Base-by-base conservation (phyloP, 1,140 invertebrate genomes). In the Lethocerus indicus region DNA sequence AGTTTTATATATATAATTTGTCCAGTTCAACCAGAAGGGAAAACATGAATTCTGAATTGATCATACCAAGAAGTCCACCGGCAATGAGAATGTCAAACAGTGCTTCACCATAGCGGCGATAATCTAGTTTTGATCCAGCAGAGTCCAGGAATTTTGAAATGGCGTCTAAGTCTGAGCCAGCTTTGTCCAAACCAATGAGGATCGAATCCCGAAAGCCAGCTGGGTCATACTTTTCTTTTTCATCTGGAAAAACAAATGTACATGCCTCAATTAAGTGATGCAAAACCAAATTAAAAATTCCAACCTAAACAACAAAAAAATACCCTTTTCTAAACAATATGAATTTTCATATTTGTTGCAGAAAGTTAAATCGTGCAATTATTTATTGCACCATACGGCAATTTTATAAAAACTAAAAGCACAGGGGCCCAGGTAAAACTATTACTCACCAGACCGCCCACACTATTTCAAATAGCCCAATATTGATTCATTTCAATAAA, bases 151-250 rank as follows among this genome's bases (percentile, higher is more conserved):
- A 96, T 68, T 93, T 94, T 65, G 80, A 89, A 57, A 94, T 83
- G 62, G 83, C 81, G 61, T 94, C 88, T 73, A 91, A 72, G 74
- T 92, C 87, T 65, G 81, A 80, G 66, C 80, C 84, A 69, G 86
- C 81, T 72, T 91, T 89, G 71, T 88, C 82, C 63, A 97, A 79
- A 63, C 91, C 91, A 71, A 80, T 76, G 63, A 96, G 79, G 68
- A 97, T 81, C 61, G 83, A 82, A 77, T 97, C 91, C 71, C 93
- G 81, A 75, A 97, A 97, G 67, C 88, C 90, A 67, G 81, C 79
- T 69, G 92, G 89, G 75, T 97, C 92, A 78, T 93, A 93, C 72
- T 94, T 96, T 80, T 96, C 91, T 82, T 90, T 95, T 87, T 97
- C 93, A 96, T 96, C 92, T 91, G 63, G 29, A 63, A 66, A 59